A percentile compares a stretch with the other conserved stretches of the same genome.
These are phyloP conservation scores for Drosophila prolongata DNA, from an alignment of 2,888 invertebrate genomes.

Conservation along the genomic window DNA sequence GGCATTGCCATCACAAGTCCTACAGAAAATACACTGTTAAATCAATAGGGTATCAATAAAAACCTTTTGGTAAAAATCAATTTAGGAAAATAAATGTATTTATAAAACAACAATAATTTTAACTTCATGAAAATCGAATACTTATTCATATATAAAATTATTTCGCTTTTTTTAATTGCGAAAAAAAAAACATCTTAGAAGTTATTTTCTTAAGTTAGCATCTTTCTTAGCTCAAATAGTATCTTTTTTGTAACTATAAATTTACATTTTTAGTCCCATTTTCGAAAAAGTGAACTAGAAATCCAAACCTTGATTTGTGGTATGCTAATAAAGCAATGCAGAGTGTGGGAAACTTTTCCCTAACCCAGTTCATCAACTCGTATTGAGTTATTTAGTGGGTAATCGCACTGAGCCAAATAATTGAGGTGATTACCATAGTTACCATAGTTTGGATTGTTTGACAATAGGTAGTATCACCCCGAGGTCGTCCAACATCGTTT, in stretches of 20 bases:
- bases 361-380: slow-evolving; percentile 36
- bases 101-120: too few species aligned
- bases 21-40: slow-evolving; percentile 7
- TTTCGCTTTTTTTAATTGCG: too few species aligned
- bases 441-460: slow-evolving; percentile 32
- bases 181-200: too few species aligned
- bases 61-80: background rate
- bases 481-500: slow-evolving; percentile 11
- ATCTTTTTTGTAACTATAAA: background rate
- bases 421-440: slow-evolving; percentile 42
- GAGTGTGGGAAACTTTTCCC: slow-evolving; percentile 22
- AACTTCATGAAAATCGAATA: too few species aligned
- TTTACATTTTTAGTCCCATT: background rate
- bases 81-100: background rate
- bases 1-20: slow-evolving; percentile 14
- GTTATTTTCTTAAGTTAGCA: too few species aligned
- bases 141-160: background rate
- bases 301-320: background rate
- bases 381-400: slow-evolving; percentile 37
- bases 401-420: slow-evolving; percentile 30
- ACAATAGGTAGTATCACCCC: slow-evolving; percentile 11
- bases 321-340: background rate
- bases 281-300: background rate
- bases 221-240: background rate
- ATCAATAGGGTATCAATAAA: background rate